Evolutionary conservation across 1,140 invertebrate species (phyloP), one percentile per base, ranked within the genome.

Genomic region (Marisa cornuarietis): DNA sequence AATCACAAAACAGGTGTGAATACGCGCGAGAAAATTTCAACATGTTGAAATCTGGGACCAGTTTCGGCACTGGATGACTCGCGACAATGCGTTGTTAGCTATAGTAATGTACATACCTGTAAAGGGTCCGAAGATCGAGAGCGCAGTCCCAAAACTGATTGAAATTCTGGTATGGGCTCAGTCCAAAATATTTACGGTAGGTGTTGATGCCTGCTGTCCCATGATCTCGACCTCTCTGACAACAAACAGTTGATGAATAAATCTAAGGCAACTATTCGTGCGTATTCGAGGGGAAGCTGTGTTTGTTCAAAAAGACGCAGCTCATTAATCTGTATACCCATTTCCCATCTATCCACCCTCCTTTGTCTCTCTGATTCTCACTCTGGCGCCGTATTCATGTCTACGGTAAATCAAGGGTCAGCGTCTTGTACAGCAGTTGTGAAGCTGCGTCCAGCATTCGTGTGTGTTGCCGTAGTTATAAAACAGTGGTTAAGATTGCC

Each of bases 151-250:
- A 71, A 58, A 79, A 79, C 61, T 79, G 42, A 5, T 66, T 58
- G 22, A 72, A 71, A 18, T 14, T 54, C 0, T 6, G 7, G 18
- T 54, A 61, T 11, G 61, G 61, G 31, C 66, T 76, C 10, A 76
- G 58, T 14, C 75, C 54, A 61, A 75, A 77, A 52, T 31, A 54
- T 61, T 71, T 24, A 16, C 75, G 69, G 31, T 62, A 72, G 42
- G 71, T 49, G 71, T 77, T 63, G 54, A 74, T 68, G 8, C n/a
- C 24, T 24, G 80, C 71, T 22, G 78, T 65, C 14, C 69, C 80
- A n/a, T 81, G 80, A 24, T 81, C 80, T 1, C 80, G 61, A 11
- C 80, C 76, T 69, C 80, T 49, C 76, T 81, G 74, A 16, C 9
- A 13, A 16, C 6, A 26, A 11, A 22, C 54, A 62, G 13, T 31